These are phyloP conservation scores for Xyrichtys novacula DNA, from an alignment of 2,797 vertebrate species.

Conservation along the genomic window DNA sequence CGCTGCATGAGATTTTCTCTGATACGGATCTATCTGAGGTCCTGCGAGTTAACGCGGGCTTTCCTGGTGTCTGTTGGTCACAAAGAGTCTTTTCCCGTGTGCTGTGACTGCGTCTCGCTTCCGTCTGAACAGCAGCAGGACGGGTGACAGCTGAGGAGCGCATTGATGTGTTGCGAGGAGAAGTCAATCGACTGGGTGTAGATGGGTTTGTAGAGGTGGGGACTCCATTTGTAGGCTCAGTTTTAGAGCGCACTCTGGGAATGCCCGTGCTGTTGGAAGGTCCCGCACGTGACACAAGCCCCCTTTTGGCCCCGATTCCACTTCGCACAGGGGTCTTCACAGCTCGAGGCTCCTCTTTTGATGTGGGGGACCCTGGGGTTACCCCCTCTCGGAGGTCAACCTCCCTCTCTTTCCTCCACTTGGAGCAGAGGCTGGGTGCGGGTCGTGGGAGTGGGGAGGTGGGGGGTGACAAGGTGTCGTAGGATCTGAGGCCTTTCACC, in stretches of 20 bases:
- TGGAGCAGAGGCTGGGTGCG: conserved; percentile 84
- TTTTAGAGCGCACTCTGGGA: conserved; percentile 77
- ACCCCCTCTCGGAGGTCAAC: conserved; percentile 63
- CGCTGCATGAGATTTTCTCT: conserved; percentile 63
- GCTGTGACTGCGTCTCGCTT: conserved; percentile 77
- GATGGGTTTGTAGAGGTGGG: conserved; percentile 42
- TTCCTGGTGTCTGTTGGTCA: conserved; percentile 56
- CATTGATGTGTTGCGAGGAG: conserved; percentile 66
- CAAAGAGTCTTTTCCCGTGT: conserved; percentile 59
- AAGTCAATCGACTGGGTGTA: conserved; percentile 51
- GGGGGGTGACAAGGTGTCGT: conserved; percentile 76
- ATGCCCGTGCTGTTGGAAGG: conserved; percentile 66
- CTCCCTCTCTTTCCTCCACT: conserved; percentile 88
- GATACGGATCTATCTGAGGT: conserved; percentile 65
- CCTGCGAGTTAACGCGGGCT: conserved; percentile 54
- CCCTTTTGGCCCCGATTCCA: conserved; percentile 78
- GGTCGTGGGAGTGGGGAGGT: conserved; percentile 76
- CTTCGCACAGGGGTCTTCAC: conserved; percentile 73
- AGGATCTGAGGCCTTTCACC: conserved; percentile 85
- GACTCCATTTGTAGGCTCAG: conserved; percentile 53
- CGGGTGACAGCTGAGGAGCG: conserved; percentile 61
- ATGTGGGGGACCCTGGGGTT: conserved; percentile 40
- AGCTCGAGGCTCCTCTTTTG: conserved; percentile 72
- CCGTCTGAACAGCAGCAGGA: conserved; percentile 46
- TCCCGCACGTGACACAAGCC: conserved; percentile 63